Conservation (phyloP, 2,888 invertebrate genomes). For the Tiliacea citrago region DNA sequence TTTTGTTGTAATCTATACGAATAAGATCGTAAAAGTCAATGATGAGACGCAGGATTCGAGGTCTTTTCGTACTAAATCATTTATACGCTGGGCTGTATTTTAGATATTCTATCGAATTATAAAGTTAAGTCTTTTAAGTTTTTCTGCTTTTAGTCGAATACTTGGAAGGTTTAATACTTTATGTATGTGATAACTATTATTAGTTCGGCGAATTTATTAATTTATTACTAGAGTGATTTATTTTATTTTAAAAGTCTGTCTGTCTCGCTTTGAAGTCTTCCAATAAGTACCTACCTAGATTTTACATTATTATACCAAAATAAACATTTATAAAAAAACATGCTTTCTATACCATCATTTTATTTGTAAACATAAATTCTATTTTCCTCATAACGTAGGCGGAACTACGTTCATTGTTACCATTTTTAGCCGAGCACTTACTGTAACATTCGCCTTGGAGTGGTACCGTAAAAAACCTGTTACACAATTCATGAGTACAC, state of each 20-base stretch:
- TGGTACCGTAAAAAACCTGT: constrained; percentile 23
- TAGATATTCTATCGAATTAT: neutral
- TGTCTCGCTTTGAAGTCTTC: neutral
- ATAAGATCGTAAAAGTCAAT: constrained; percentile 51
- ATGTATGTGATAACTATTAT: constrained; percentile 7
- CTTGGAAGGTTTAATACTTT: constrained; percentile 18
- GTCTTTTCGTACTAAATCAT: neutral
- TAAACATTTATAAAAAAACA: neutral
- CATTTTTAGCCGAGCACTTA: constrained; percentile 43
- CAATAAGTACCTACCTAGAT: too few relatives aligned
- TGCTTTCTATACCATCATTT: neutral
- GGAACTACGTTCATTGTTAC: constrained; percentile 17
- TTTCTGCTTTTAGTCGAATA: neutral
- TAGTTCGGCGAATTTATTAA: neutral
- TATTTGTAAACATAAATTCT: neutral
- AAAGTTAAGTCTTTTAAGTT: neutral
- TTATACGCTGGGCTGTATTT: neutral
- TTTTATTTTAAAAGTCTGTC: neutral
- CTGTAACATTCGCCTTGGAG: constrained; percentile 16
- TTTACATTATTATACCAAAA: neutral
- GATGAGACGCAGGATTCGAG: constrained; percentile 19
- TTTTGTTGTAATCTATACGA: constrained; percentile 63
- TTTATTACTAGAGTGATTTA: neutral
- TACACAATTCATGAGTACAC: constrained; percentile 19
- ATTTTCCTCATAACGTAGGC: constrained; percentile 5